Conservation (phyloP, 2,888 invertebrate genomes). For the Mythimna albipuncta region DNA sequence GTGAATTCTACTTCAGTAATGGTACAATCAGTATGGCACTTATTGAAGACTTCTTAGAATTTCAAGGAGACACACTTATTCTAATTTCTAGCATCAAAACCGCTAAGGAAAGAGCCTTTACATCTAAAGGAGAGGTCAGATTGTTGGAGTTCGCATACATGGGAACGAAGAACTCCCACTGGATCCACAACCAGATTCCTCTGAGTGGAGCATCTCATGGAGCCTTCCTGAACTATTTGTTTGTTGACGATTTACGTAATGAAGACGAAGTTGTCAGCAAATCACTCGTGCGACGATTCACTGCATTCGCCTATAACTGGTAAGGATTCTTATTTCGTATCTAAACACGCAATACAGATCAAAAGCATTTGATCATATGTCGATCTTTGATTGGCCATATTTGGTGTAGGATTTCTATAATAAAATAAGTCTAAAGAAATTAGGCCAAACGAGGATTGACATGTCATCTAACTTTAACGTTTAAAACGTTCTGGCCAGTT, state of each 20-base stretch:
- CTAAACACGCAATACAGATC: too few species aligned
- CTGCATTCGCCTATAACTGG: constrained; percentile 79
- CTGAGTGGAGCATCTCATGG: constrained; percentile 82
- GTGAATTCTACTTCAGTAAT: constrained; percentile 78
- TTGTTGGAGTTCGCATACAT: constrained; percentile 80
- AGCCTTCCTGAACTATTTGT: constrained; percentile 79
- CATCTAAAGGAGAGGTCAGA: constrained; percentile 75
- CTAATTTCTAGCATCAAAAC: constrained; percentile 78
- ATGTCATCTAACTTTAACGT: too few species aligned
- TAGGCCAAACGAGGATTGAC: too few species aligned
- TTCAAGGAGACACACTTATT: constrained; percentile 81
- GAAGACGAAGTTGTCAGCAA: constrained; percentile 68
- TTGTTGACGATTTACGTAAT: constrained; percentile 75
- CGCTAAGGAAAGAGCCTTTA: constrained; percentile 76
- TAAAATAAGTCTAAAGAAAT: too few species aligned
- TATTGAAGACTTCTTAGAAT: constrained; percentile 82
- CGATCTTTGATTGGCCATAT: too few species aligned
- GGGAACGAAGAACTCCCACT: constrained; percentile 78
- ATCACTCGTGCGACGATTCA: constrained; percentile 72
- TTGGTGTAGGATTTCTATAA: too few species aligned
- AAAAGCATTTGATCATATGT: background rate
- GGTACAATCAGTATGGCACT: constrained; percentile 73
- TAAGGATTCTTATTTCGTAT: constrained; percentile 63
- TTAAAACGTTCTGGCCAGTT: too few species aligned
- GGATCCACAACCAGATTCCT: constrained; percentile 77